Conservation (phyloP, 1,140 invertebrate genomes). For the Contarinia nasturtii region DNA sequence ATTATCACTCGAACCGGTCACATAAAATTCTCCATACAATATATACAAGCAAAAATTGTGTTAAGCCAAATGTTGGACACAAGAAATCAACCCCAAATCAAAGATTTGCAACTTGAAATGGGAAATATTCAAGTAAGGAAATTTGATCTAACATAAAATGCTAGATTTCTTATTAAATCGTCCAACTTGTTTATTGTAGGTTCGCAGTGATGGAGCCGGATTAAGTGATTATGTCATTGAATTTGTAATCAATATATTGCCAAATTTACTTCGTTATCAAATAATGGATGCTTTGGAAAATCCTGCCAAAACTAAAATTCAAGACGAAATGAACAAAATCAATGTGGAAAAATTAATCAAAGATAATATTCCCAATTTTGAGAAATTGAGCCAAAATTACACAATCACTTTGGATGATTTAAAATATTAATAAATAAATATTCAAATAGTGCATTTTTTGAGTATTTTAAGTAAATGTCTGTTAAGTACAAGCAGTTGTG, state of each 20-base stretch:
- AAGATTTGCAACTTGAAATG: constrained; percentile 54
- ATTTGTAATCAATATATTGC: constrained; percentile 53
- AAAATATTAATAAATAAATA: too few relatives aligned
- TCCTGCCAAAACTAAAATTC: constrained; percentile 44
- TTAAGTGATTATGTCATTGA: constrained; percentile 64
- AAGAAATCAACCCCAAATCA: constrained; percentile 43
- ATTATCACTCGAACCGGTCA: constrained; percentile 47
- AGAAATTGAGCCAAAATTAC: constrained; percentile 25
- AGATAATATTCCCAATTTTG: constrained; percentile 39
- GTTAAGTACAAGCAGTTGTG: too few relatives aligned
- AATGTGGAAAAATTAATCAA: constrained; percentile 52
- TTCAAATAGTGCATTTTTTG: too few relatives aligned
- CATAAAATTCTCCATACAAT: constrained; percentile 53
- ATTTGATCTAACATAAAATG: constrained; percentile 1
- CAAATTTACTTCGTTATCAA: constrained; percentile 64
- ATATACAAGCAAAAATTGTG: constrained; percentile 40
- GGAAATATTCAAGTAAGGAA: constrained; percentile 54
- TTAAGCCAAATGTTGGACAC: constrained; percentile 58
- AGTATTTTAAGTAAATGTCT: too few relatives aligned
- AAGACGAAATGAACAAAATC: constrained; percentile 42
- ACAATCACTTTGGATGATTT: too few relatives aligned
- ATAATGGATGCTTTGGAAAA: constrained; percentile 65
- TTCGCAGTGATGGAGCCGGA: constrained; percentile 49
- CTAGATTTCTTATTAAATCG: neutral
- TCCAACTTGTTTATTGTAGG: neutral